Base-by-base conservation (phyloP, 1,140 invertebrate species). In the Drosophila bifasciata region DNA sequence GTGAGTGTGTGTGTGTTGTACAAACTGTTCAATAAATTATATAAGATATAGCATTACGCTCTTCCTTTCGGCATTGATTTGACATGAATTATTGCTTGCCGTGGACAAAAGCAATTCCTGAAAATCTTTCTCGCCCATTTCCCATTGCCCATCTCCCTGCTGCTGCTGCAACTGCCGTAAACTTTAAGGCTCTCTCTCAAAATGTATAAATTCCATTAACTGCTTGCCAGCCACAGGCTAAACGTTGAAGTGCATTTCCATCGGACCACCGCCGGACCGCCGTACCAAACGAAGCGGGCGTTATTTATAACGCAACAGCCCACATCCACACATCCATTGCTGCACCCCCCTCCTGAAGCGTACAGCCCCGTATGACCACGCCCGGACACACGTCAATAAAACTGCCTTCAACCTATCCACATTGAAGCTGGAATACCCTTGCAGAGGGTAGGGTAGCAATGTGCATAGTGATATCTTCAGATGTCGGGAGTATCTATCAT, bases 341-440 rank as follows among this genome's bases (percentile, higher is more conserved):
- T 9, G 5, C 9, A 4, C 52, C n/a, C 13, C 15, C 16, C 6
- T 3, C 13, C 15, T 25, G 17, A 32, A 36, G 28, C 59, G 17
- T 6, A 15, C 25, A 15, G 32, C 43, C 53, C 23, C 40, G 41
- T 41, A 50, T 64, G 66, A 60, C 81, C 77, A 88, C 81, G 77
- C 81, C 81, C 83, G 74, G 83, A 85, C 83, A 85, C 83, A 85
- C 81, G 81, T 85, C 81, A 85, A 85, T 85, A 85, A 86, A 88
- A 88, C 66, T 88, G 79, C 83, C n/a, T 88, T 79, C 75, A 88
- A 88, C 81, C 75, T 83, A 83, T 88, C 83, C 78, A 88, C 83
- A 81, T 83, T 78, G 74, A 73, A 71, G 66, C 46, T 19, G 51
- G 44, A 6, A 36, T 36, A 13, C 32, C 32, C 32, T 36, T 9